phyloP scores from a whole-genome alignment of 2,888 invertebrate species.

The Muscina levida region DNA sequence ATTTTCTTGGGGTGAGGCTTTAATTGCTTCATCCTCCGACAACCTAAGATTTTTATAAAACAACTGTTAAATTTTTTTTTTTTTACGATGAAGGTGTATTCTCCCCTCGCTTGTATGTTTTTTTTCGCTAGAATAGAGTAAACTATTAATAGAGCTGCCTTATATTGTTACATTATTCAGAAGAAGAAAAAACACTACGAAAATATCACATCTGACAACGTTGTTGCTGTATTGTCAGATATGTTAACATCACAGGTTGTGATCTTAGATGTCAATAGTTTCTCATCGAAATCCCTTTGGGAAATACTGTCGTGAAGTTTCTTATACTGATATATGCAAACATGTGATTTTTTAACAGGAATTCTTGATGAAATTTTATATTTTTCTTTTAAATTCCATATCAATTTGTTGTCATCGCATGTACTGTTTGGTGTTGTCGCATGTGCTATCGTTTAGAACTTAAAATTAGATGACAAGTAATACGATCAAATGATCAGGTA shows the following conservation, averaged over 20 bases:
- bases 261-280: constrained; percentile 56
- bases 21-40: neutral
- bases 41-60: constrained; percentile 30
- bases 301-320: constrained; percentile 24
- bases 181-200: constrained; percentile 8
- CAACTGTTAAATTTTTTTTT: constrained; percentile 36
- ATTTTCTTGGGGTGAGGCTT: constrained; percentile 1
- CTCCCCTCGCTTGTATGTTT: neutral
- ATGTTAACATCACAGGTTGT: constrained; percentile 61
- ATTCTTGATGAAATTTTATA: constrained; percentile 40
- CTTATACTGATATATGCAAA: too few relatives aligned
- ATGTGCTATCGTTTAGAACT: too few relatives aligned
- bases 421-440: too few relatives aligned
- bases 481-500: too few relatives aligned
- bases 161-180: neutral
- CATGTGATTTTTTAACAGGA: constrained; percentile 32
- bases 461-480: too few relatives aligned
- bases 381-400: constrained; percentile 11
- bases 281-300: constrained; percentile 51
- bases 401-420: constrained; percentile 37
- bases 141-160: constrained; percentile 40
- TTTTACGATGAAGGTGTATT: constrained; percentile 35
- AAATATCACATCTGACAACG: constrained; percentile 40
- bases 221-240: constrained; percentile 56
- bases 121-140: constrained; percentile 33